A percentile compares a stretch with the other conserved stretches of the same genome.
Evolutionary conservation across 2,888 invertebrate species (phyloP).

Genomic region (Syrphus vitripennis): DNA sequence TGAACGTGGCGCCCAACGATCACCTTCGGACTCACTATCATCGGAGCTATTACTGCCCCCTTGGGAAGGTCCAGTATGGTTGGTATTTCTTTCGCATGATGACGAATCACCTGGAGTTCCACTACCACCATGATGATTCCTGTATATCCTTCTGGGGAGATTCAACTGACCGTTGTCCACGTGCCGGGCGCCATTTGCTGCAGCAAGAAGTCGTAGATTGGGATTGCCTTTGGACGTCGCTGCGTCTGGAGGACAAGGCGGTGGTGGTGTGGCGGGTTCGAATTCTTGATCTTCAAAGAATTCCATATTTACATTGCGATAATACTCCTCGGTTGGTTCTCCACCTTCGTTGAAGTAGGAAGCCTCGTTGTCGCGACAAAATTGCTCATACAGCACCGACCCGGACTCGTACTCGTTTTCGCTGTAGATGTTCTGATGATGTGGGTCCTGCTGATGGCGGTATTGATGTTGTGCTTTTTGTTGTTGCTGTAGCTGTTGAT

Average conservation of each 20-base stretch:
- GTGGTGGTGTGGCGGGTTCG: constrained; percentile 74
- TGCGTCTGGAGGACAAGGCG: constrained; percentile 73
- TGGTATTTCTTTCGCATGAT: constrained; percentile 62
- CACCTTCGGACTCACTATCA: constrained; percentile 74
- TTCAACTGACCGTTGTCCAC: constrained; percentile 48
- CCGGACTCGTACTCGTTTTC: constrained; percentile 76
- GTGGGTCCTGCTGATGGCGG: constrained; percentile 57
- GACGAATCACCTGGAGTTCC: constrained; percentile 54
- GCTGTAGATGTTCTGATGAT: constrained; percentile 67
- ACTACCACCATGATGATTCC: constrained; percentile 49
- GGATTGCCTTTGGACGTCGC: constrained; percentile 67
- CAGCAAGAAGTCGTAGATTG: constrained; percentile 60
- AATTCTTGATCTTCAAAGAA: constrained; percentile 75
- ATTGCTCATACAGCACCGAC: constrained; percentile 75
- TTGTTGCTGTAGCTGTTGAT: constrained; percentile 11
- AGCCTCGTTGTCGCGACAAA: constrained; percentile 73
- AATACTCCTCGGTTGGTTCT: constrained; percentile 76
- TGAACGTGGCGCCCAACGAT: constrained; percentile 73
- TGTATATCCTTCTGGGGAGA: constrained; percentile 56
- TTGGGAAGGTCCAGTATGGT: constrained; percentile 40
- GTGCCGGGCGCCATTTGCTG: constrained; percentile 62
- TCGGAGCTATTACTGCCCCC: constrained; percentile 73
- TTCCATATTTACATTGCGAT: constrained; percentile 75
- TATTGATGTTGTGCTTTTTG: constrained; percentile 52
- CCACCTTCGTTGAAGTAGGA: constrained; percentile 75